Evolutionary conservation across 2,113 vertebrate genomes (phyloP).

Genomic region (Limanda limanda): DNA sequence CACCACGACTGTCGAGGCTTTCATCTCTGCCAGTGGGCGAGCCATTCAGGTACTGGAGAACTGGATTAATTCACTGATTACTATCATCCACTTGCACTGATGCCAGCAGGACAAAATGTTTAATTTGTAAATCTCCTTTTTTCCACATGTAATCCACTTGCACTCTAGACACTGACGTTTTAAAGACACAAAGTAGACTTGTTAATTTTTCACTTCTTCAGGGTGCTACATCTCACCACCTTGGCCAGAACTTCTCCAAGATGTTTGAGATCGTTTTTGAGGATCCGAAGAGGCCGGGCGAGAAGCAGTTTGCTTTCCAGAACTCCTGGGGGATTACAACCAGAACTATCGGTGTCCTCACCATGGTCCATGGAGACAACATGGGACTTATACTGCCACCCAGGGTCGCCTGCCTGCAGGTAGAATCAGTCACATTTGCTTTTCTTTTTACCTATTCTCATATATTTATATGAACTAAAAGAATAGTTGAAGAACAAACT

Average conservation of each 20-base stretch:
- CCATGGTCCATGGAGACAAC: constrained; percentile 98
- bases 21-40: constrained; percentile 94
- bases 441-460: not conserved
- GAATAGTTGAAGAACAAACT: too few species aligned
- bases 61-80: not conserved
- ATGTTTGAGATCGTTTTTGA: constrained; percentile 99
- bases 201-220: constrained; percentile 51
- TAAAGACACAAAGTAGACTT: not conserved
- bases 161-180: not conserved
- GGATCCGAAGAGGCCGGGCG: constrained; percentile 93
- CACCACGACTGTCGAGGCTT: constrained; percentile 95
- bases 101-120: not conserved
- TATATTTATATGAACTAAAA: not conserved
- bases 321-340: constrained; percentile 99
- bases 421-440: constrained; percentile 52
- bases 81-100: not conserved
- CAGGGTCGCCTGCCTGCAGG: constrained; percentile 94
- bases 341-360: constrained; percentile 95
- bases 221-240: constrained; percentile 96
- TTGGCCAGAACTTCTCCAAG: constrained; percentile 97
- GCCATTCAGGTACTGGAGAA: constrained; percentile 90
- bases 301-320: constrained; percentile 96
- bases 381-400: constrained; percentile 95
- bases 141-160: not conserved
- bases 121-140: not conserved